These are phyloP conservation scores for Cyanoderma ruficeps DNA, from an alignment of 2,113 vertebrate genomes.

Conservation along the genomic window DNA sequence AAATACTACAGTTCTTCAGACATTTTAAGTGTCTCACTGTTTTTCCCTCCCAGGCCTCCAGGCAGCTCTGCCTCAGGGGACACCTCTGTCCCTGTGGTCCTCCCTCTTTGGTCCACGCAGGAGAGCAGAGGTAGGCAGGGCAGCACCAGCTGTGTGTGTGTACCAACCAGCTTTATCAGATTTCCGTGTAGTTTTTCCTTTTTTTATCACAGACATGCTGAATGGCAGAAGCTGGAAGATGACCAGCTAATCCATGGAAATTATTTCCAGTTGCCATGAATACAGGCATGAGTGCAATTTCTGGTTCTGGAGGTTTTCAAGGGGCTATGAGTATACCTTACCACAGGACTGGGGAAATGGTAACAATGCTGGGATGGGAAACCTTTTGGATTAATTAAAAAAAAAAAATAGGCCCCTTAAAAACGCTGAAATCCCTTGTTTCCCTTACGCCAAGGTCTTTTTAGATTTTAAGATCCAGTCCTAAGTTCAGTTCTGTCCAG, in stretches of 20 bases:
- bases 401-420: background rate
- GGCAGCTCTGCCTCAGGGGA: background rate
- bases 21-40: background rate
- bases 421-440: background rate
- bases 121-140: background rate
- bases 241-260: background rate
- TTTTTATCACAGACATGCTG: background rate
- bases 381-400: background rate
- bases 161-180: background rate
- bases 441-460: background rate
- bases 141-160: background rate
- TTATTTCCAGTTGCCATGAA: background rate
- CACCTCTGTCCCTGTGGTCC: background rate
- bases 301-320: background rate
- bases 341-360: background rate
- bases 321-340: background rate
- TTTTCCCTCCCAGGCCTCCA: background rate
- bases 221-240: background rate
- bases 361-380: background rate
- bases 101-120: accelerated
- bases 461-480: background rate
- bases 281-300: background rate
- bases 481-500: background rate
- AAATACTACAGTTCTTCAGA: background rate
- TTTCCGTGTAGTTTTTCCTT: accelerated